Evolutionary conservation across 2,888 invertebrate species (phyloP).

Genomic region (Hemistola chrysoprasaria): DNA sequence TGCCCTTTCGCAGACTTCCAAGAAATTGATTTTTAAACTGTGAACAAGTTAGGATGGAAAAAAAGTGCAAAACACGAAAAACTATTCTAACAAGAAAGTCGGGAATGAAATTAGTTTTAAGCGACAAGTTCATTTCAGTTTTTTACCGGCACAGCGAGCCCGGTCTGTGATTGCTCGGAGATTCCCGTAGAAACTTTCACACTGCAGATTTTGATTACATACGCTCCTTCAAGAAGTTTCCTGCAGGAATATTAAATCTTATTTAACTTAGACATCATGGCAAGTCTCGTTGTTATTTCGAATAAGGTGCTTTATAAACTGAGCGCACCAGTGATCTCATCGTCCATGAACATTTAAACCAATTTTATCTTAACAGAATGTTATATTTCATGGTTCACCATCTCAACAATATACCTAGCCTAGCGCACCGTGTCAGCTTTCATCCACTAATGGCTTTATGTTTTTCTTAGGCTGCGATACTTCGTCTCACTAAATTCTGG

Average conservation of each 20-base stretch:
- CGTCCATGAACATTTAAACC: constrained; percentile 54
- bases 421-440: constrained; percentile 33
- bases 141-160: constrained; percentile 60
- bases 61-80: constrained; percentile 65
- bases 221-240: constrained; percentile 77
- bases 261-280: constrained; percentile 79
- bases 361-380: constrained; percentile 43
- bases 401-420: constrained; percentile 34
- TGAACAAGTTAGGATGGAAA: constrained; percentile 62
- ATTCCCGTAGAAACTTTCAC: constrained; percentile 70
- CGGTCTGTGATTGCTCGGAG: constrained; percentile 71
- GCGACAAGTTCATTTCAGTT: constrained; percentile 80
- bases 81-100: constrained; percentile 75
- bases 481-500: constrained; percentile 41
- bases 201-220: constrained; percentile 81
- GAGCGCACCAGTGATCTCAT: constrained; percentile 47
- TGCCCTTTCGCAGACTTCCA: constrained; percentile 60
- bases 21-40: constrained; percentile 79
- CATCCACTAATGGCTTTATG: constrained; percentile 44
- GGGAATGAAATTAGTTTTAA: constrained; percentile 79
- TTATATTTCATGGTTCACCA: constrained; percentile 41
- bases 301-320: constrained; percentile 77
- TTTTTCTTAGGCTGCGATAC: constrained; percentile 35
- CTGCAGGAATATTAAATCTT: constrained; percentile 80
- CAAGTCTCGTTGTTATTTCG: constrained; percentile 77